Evolutionary conservation across 2,888 invertebrate genomes (phyloP).

Genomic region (Philereme vetulata): DNA sequence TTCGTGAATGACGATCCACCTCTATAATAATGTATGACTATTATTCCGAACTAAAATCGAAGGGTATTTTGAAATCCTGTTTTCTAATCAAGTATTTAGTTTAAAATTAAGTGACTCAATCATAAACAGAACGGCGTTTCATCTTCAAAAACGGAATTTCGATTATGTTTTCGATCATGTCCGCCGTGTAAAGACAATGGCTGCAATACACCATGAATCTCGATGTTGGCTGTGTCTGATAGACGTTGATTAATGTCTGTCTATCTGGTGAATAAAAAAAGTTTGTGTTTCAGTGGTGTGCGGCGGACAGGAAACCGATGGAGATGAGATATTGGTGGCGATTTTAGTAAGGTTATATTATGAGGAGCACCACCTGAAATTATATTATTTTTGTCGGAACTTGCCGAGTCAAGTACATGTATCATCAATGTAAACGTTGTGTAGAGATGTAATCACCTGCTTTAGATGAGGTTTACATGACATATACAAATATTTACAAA

Average conservation of each 20-base stretch:
- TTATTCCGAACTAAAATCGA: no score
- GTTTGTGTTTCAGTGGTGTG: constrained; percentile 75
- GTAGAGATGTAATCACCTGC: no score
- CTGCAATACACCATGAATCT: constrained; percentile 35
- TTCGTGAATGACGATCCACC: no score
- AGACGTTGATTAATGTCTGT: constrained; percentile 81
- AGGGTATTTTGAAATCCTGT: background rate
- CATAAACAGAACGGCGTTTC: background rate
- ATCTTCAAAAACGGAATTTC: background rate
- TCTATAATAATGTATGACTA: no score
- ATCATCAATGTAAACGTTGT: no score
- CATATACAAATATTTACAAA: no score
- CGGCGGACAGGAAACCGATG: constrained; percentile 41
- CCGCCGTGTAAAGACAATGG: constrained; percentile 32
- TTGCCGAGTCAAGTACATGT: no score
- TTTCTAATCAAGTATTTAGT: background rate
- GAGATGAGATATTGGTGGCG: constrained; percentile 39
- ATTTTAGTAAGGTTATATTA: no score
- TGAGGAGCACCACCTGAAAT: no score
- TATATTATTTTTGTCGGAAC: no score
- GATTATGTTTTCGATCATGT: constrained; percentile 4
- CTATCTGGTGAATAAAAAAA: constrained; percentile 76
- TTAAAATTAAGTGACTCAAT: background rate
- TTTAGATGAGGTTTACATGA: no score
- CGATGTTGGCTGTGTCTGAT: constrained; percentile 66